Base-by-base conservation (phyloP, 2,113 vertebrate genomes). In the Burhinus bistriatus region DNA sequence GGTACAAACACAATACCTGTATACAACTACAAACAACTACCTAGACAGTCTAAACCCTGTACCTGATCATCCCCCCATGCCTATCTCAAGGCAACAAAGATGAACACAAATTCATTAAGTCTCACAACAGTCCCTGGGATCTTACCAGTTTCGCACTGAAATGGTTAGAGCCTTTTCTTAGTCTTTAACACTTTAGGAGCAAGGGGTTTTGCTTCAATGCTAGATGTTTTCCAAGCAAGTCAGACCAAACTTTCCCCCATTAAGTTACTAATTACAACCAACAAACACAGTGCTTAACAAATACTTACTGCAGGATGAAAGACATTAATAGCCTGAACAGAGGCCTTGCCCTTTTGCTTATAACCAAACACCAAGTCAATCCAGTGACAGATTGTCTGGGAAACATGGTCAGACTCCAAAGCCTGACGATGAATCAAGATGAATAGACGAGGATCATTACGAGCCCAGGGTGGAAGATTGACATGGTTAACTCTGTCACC, bases 321-420 rank as follows among this genome's bases (percentile, higher is more conserved):
- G 81, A 99, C 99, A 78, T 99, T 99, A 98, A 99, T 99, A 97
- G 99, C 99, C 72, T 99, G 99, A 83, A 99, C 99, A 2, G 99
- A 99, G 49, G 99, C 99, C 96, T 99, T 99, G 96, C 99, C 99
- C 97, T 99, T 99, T 96, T 99, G 99, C 95, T 99, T 99, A 89
- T 99, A 99, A 36, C 99, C 99, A 27, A 99, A 99, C 90, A 99
- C 99, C 92, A 99, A 96, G 98, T 99, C 99, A 77, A 99, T 99
- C 99, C 99, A 99, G 95, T 99, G 99, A 96, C 99, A 99, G 90
- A 99, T 99, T 7, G 98, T 99, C 98, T 99, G 99, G 58, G 99
- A 99, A 83, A 99, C 99, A 15, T 99, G 98, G 65, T 99, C 99
- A 19, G 99, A 99, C 95, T 99, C 99, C 45, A 99, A 98, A 22